Conservation (phyloP, 2,888 invertebrate genomes). For the Leucophora obtusa region DNA sequence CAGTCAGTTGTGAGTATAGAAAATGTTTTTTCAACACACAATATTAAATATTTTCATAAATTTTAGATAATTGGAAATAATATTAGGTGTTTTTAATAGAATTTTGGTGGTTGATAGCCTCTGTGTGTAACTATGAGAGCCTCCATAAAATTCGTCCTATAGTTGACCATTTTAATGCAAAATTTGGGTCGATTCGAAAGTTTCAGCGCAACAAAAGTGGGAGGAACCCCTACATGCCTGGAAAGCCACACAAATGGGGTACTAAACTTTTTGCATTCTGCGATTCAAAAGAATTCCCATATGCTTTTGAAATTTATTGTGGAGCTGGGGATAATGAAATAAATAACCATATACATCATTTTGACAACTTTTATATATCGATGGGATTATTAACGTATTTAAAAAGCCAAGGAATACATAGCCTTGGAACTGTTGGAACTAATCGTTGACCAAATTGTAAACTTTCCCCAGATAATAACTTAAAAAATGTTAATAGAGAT, state of each 20-base stretch:
- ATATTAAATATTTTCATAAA: too few relatives aligned
- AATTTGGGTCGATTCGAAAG: background rate
- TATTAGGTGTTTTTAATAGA: too few relatives aligned
- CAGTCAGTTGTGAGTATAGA: too few relatives aligned
- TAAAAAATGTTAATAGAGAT: too few relatives aligned
- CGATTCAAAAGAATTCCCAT: background rate
- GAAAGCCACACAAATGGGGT: conserved; percentile 12
- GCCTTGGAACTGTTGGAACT: background rate
- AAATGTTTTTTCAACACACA: too few relatives aligned
- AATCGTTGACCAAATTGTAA: too few relatives aligned
- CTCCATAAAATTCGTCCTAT: background rate
- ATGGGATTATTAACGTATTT: conserved; percentile 6
- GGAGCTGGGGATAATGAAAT: conserved; percentile 7
- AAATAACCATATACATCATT: conserved; percentile 14
- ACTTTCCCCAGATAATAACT: too few relatives aligned
- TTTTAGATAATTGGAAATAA: too few relatives aligned
- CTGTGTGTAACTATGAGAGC: too few relatives aligned
- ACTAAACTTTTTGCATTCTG: conserved; percentile 12
- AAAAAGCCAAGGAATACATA: background rate
- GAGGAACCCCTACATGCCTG: too few relatives aligned
- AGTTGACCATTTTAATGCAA: background rate
- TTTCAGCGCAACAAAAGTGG: too few relatives aligned
- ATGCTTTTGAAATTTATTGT: conserved; percentile 18
- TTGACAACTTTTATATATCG: conserved; percentile 26
- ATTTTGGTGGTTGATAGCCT: too few relatives aligned